phyloP scores from a whole-genome alignment of 2,888 invertebrate genomes.

The Ellobium chinense region DNA sequence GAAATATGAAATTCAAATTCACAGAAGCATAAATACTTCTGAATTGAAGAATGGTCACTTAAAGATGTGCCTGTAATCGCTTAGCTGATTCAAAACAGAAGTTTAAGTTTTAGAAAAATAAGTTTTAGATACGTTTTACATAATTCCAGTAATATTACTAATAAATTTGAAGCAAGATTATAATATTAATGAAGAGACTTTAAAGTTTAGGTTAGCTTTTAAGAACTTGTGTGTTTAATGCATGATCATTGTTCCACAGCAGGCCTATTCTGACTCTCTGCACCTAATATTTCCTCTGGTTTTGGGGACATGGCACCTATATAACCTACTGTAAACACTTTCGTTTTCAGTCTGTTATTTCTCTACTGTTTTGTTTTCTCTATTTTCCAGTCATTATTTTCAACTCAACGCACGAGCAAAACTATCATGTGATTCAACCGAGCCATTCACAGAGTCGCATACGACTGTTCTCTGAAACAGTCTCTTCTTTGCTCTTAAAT shows the following conservation, averaged over 20 bases:
- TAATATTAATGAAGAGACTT: no score
- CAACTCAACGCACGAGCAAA: neutral
- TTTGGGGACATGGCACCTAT: neutral
- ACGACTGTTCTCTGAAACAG: neutral
- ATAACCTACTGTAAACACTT: neutral
- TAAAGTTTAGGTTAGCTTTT: no score
- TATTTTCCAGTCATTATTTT: neutral
- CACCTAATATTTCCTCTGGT: neutral
- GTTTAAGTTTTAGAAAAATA: no score
- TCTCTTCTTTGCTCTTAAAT: neutral
- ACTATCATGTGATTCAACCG: conserved; percentile 24
- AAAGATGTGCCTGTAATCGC: no score
- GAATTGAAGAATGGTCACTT: no score
- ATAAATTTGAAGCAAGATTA: no score
- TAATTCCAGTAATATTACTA: no score
- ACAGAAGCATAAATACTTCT: no score
- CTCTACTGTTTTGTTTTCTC: neutral
- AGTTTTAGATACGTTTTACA: no score
- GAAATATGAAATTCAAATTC: no score
- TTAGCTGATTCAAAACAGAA: no score
- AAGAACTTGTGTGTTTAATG: no score
- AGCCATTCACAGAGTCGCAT: conserved; percentile 16
- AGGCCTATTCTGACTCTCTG: neutral
- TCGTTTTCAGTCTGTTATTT: neutral
- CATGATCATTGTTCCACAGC: neutral